A percentile compares a stretch with the other conserved stretches of the same genome.
Evolutionary conservation across 1,140 invertebrate genomes (phyloP).

Genomic region (Eufriesea mexicana): DNA sequence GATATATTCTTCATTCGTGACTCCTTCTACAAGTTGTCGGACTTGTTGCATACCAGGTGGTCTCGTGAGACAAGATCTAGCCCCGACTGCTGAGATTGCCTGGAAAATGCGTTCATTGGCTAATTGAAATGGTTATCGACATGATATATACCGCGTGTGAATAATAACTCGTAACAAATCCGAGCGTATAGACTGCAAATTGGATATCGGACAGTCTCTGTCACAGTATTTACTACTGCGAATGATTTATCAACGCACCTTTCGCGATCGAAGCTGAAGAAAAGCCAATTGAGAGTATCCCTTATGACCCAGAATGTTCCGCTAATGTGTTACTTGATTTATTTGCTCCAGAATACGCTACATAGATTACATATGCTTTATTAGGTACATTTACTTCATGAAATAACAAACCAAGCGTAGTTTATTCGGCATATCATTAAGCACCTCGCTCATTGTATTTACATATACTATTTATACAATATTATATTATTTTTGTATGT

Average conservation of each 20-base stretch:
- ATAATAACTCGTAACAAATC: conserved; percentile 35
- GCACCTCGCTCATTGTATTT: no score
- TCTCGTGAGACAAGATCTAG: conserved; percentile 35
- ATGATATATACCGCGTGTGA: not conserved
- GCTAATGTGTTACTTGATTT: not conserved
- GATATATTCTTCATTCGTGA: conserved; percentile 23
- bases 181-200: conserved; percentile 4
- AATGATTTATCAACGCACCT: conserved; percentile 16
- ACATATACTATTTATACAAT: no score
- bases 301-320: not conserved
- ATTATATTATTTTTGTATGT: no score
- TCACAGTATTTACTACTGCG: conserved; percentile 5
- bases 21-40: conserved; percentile 27
- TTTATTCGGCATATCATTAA: no score
- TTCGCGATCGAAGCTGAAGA: not conserved
- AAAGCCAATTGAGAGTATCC: not conserved
- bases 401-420: no score
- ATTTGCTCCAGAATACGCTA: not conserved
- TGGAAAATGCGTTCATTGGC: conserved; percentile 40
- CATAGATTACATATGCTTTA: no score
- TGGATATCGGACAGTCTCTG: conserved; percentile 18
- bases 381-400: no score
- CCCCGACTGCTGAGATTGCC: not conserved
- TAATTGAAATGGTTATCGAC: conserved; percentile 46
- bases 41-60: conserved; percentile 51